Evolutionary conservation across 2,888 invertebrate genomes (phyloP), one percentile per base, ranked within the genome.

Genomic region (Apotomis capreana): DNA sequence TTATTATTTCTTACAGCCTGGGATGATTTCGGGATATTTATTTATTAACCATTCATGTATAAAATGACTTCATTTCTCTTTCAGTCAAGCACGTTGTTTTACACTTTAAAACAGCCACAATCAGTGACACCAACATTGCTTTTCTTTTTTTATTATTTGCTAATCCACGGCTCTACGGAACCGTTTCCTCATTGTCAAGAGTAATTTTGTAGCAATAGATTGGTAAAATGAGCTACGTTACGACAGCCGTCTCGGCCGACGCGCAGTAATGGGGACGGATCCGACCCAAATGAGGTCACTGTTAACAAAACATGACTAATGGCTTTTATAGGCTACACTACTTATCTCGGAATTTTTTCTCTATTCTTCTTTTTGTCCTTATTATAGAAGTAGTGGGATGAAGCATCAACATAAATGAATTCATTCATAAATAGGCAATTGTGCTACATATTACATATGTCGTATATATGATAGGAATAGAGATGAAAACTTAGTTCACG

Each of bases 291-390:
- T 36, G 46, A 68, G 54, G 68, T 60, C 68, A 61, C 44, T 6
- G 6, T 52, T 26, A 54, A 60, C 68, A 68, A 52, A 60, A 60
- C 52, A 54, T 54, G 26, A 60, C 40, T 67, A 58, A 69, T 55
- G 26, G 26, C 26, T 46, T 61, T 61, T 49, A 8, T 49, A 49
- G 9, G 49, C 49, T 49, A 49, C 5, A 49, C 9, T 49, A 9
- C 44, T 6, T 44, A 44, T 44, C 44, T 10, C 9, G 49, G 10
- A 9, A 1, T 9, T 9, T 40, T 40, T 3, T 10, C 49, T 49
- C 9, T 9, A 49, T 49, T 49, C 9, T 6, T 40, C 5, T 40
- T 6, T 6, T 3, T 6, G 40, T 3, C 40, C 40, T 40, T 4
- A 40, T 40, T 40, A 6, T 40, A 6, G 6, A 6, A 40, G 40